These are phyloP conservation scores for Leucophenga montana DNA, from an alignment of 2,888 invertebrate species.

Conservation along the genomic window DNA sequence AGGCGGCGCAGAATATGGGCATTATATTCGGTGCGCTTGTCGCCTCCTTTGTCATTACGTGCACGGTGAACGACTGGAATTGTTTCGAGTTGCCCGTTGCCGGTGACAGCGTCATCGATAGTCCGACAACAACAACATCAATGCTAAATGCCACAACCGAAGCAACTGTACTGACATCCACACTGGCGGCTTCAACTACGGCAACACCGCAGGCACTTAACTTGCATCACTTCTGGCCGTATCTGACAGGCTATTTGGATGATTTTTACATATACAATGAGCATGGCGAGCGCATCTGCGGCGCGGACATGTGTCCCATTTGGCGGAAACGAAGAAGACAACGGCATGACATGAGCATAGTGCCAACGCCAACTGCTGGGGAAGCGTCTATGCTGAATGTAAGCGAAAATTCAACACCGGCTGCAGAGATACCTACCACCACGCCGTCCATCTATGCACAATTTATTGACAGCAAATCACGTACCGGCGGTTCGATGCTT, in stretches of 20 bases:
- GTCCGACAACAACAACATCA: conserved; percentile 27
- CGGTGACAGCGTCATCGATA: not conserved
- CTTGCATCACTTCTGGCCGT: conserved; percentile 49
- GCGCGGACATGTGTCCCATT: conserved; percentile 76
- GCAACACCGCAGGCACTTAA: conserved; percentile 18
- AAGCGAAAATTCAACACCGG: not conserved
- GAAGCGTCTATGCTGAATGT: too few species aligned
- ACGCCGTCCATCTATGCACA: conserved; percentile 54
- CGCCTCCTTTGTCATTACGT: conserved; percentile 74
- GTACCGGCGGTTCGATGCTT: conserved; percentile 63
- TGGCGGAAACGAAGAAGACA: conserved; percentile 43
- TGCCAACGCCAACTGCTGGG: too few species aligned
- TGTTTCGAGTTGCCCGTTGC: conserved; percentile 50
- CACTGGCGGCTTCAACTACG: conserved; percentile 24
- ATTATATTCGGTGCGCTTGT: conserved; percentile 76
- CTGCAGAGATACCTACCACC: conserved; percentile 11
- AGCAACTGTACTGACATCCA: not conserved
- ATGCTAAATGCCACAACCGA: conserved; percentile 1
- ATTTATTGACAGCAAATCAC: conserved; percentile 64
- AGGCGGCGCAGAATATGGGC: conserved; percentile 76
- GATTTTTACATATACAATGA: conserved; percentile 76
- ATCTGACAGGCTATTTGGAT: conserved; percentile 63
- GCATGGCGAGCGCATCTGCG: conserved; percentile 76
- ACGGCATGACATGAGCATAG: too few species aligned
- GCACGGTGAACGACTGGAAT: conserved; percentile 68